phyloP scores from a whole-genome alignment of 2,113 vertebrate genomes.

The Nothoprocta perdicaria region DNA sequence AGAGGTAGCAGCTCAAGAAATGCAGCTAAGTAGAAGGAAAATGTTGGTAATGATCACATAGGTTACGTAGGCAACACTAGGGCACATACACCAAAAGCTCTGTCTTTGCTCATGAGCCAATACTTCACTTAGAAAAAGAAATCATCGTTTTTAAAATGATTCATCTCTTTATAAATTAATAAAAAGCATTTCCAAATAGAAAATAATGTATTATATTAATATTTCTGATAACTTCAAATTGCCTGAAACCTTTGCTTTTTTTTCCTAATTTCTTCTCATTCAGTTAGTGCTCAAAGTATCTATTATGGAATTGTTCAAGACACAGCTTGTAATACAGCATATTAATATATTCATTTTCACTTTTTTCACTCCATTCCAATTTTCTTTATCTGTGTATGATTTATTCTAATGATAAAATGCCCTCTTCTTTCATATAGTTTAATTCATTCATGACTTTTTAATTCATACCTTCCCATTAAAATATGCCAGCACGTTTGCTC shows the following conservation, averaged over 20 bases:
- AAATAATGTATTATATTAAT: neutral
- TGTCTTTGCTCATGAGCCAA: neutral
- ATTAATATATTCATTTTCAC: constrained; percentile 63
- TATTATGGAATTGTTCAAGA: constrained; percentile 2
- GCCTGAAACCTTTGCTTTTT: neutral
- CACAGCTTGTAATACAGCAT: constrained; percentile 44
- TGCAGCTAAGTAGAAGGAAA: neutral
- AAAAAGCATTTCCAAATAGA: neutral
- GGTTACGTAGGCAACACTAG: neutral
- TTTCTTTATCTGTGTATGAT: constrained; percentile 44
- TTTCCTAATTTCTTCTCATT: constrained; percentile 45
- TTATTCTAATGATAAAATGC: constrained; percentile 63
- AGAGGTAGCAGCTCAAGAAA: neutral
- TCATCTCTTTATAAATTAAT: neutral
- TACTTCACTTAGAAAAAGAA: neutral
- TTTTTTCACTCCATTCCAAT: constrained; percentile 42
- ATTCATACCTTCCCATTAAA: constrained; percentile 41
- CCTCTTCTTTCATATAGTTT: constrained; percentile 30
- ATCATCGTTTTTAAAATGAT: neutral
- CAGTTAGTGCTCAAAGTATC: constrained; percentile 27
- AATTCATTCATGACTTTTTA: constrained; percentile 51
- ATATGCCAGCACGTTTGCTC: constrained; percentile 17
- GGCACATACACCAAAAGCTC: neutral
- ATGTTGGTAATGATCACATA: neutral
- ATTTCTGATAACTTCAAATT: constrained; percentile 40